Evolutionary conservation across 30 jellyfish, hydroid and myxozoan genomes (phyloP).

Genomic region (Aurelia coerulea): DNA sequence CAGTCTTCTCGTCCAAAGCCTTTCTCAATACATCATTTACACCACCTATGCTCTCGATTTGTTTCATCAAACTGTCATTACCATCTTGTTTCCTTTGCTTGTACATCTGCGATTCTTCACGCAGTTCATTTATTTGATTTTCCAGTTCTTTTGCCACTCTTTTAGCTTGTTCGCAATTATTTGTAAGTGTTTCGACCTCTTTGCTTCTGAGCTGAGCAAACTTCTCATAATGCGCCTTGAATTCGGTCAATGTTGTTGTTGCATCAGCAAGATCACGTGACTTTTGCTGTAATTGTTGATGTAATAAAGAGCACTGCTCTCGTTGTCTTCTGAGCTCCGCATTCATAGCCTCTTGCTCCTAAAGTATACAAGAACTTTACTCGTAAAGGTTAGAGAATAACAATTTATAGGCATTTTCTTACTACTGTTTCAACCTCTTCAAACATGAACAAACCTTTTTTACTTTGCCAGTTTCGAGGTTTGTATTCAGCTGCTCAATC

Average conservation of each 20-base stretch:
- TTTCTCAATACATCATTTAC: constrained; percentile 64
- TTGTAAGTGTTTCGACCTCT: constrained; percentile 42
- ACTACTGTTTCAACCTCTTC: no score
- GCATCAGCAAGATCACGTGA: constrained; percentile 18
- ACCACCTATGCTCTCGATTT: constrained; percentile 60
- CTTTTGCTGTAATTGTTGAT: no score
- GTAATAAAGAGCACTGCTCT: not conserved
- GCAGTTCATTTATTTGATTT: constrained; percentile 35
- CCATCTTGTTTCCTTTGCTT: constrained; percentile 34
- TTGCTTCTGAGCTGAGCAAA: constrained; percentile 39
- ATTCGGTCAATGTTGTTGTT: constrained; percentile 21
- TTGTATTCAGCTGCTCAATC: no score
- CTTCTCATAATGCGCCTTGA: constrained; percentile 65
- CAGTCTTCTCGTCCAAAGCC: constrained; percentile 49
- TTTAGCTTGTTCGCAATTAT: constrained; percentile 45
- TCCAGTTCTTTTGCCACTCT: constrained; percentile 41
- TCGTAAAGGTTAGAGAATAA: no score
- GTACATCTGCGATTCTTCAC: constrained; percentile 12
- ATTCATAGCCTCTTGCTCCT: constrained; percentile 26
- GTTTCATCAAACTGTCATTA: not conserved
- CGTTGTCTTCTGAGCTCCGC: not conserved
- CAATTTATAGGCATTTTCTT: no score
- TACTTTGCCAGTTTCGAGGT: no score
- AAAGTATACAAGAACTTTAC: not conserved
- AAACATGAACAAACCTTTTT: no score